Conservation (phyloP, 2,797 vertebrate species). For the Ctenochaetus hawaiiensis region DNA sequence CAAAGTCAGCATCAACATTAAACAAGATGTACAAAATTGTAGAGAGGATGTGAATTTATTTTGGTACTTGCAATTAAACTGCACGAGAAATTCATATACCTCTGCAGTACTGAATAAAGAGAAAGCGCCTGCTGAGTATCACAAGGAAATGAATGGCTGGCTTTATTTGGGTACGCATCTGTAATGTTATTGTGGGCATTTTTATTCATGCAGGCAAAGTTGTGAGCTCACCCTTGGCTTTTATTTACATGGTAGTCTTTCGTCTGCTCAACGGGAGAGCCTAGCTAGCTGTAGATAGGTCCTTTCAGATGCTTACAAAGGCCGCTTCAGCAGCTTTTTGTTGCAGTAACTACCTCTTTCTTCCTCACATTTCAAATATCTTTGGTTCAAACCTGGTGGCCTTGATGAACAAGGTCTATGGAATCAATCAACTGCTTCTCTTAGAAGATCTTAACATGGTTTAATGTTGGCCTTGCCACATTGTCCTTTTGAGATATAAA, state of each 20-base stretch:
- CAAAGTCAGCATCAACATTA: constrained; percentile 24
- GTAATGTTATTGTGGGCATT: constrained; percentile 82
- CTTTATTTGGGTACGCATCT: constrained; percentile 80
- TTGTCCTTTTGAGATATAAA: constrained; percentile 86
- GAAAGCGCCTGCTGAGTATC: constrained; percentile 61
- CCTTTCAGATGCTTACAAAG: constrained; percentile 84
- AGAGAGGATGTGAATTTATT: constrained; percentile 40
- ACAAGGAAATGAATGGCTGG: constrained; percentile 69
- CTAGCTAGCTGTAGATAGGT: constrained; percentile 80
- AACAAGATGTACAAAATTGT: constrained; percentile 32
- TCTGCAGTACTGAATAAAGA: constrained; percentile 59
- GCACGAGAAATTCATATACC: constrained; percentile 62
- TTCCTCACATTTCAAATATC: constrained; percentile 85
- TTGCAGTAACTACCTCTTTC: constrained; percentile 86
- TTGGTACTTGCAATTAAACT: constrained; percentile 54
- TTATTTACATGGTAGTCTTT: constrained; percentile 85
- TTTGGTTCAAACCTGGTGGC: constrained; percentile 86
- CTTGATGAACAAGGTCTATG: constrained; percentile 86
- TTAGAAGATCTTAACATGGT: constrained; percentile 84
- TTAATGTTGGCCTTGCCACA: constrained; percentile 85
- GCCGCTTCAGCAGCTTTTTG: constrained; percentile 83
- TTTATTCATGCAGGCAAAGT: constrained; percentile 80
- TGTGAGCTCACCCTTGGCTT: constrained; percentile 83
- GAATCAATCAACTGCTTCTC: constrained; percentile 85
- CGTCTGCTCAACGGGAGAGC: constrained; percentile 79